A percentile compares a stretch with the other conserved stretches of the same genome.
Evolutionary conservation across 2,113 vertebrate species (phyloP).

Genomic region (Tautogolabrus adspersus): DNA sequence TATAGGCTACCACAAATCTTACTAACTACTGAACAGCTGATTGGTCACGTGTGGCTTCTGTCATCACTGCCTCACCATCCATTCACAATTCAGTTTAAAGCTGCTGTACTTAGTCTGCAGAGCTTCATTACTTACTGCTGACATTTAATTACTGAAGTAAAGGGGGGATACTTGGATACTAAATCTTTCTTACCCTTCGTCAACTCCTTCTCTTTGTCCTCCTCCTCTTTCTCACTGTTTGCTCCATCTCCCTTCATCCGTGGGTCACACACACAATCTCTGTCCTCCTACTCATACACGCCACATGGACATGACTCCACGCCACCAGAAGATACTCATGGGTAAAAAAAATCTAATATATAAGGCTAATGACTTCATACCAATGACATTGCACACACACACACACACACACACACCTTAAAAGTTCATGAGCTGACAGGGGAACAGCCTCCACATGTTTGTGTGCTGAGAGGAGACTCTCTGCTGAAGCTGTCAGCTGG

Average conservation of each 20-base stretch:
- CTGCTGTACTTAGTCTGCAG: slow-evolving; percentile 12
- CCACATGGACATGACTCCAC: neutral
- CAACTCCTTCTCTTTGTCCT: neutral
- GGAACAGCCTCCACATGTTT: slow-evolving; percentile 3
- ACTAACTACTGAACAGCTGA: slow-evolving; percentile 10
- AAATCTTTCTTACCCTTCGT: neutral
- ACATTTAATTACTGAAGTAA: slow-evolving; percentile 35
- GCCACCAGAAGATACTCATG: slow-evolving; percentile 11
- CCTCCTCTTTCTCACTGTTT: neutral
- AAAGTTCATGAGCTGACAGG: slow-evolving; percentile 1
- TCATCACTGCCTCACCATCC: slow-evolving; percentile 10
- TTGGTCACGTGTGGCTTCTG: slow-evolving; percentile 11
- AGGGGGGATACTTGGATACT: slow-evolving; percentile 7
- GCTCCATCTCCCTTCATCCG: neutral
- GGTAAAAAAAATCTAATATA: no score
- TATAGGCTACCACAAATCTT: no score
- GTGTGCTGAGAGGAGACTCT: slow-evolving; percentile 5
- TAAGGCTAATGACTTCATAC: no score
- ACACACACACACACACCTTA: neutral
- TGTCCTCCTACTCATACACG: neutral
- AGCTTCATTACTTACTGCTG: slow-evolving; percentile 46
- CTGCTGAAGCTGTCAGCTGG: slow-evolving; percentile 31
- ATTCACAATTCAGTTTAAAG: slow-evolving; percentile 10
- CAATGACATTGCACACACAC: neutral
- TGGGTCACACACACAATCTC: neutral